These are phyloP conservation scores for Pammene fasciana DNA, from an alignment of 2,888 invertebrate species.

Conservation along the genomic window DNA sequence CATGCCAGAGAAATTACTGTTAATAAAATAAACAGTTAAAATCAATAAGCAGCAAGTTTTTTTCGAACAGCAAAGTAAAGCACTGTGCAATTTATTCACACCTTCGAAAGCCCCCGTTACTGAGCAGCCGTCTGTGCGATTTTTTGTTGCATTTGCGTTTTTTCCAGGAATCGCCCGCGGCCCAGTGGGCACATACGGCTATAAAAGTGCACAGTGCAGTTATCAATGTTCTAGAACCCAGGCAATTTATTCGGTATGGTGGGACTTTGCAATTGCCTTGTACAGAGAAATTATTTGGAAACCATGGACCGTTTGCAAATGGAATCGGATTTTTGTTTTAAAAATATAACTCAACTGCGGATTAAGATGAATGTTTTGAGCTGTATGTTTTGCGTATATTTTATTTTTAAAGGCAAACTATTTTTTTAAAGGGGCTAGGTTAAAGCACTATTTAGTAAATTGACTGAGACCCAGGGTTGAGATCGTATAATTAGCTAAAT, in stretches of 20 bases:
- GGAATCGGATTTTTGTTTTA: not conserved
- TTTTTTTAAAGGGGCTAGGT: too few species aligned
- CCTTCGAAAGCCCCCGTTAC: conserved; percentile 36
- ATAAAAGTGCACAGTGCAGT: conserved; percentile 26
- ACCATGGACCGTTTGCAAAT: conserved; percentile 1
- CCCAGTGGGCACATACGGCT: conserved; percentile 40
- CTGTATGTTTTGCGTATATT: too few species aligned
- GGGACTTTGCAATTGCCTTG: not conserved
- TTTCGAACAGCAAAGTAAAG: conserved; percentile 14
- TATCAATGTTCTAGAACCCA: conserved; percentile 11
- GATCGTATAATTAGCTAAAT: too few species aligned
- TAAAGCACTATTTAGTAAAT: too few species aligned
- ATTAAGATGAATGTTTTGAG: too few species aligned
- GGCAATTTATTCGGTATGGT: conserved; percentile 6
- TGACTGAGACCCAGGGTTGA: too few species aligned
- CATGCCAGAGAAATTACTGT: conserved; percentile 6
- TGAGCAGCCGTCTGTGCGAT: conserved; percentile 38
- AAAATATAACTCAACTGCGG: not conserved
- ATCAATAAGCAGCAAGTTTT: conserved; percentile 26
- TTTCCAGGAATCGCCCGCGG: conserved; percentile 36
- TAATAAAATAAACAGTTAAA: conserved; percentile 31
- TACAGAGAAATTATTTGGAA: not conserved
- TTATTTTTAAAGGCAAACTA: too few species aligned
- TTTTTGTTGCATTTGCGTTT: conserved; percentile 33
- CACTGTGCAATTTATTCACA: conserved; percentile 37